Base-by-base conservation (phyloP, 1,140 invertebrate species). In the Procambarus virginalis region DNA sequence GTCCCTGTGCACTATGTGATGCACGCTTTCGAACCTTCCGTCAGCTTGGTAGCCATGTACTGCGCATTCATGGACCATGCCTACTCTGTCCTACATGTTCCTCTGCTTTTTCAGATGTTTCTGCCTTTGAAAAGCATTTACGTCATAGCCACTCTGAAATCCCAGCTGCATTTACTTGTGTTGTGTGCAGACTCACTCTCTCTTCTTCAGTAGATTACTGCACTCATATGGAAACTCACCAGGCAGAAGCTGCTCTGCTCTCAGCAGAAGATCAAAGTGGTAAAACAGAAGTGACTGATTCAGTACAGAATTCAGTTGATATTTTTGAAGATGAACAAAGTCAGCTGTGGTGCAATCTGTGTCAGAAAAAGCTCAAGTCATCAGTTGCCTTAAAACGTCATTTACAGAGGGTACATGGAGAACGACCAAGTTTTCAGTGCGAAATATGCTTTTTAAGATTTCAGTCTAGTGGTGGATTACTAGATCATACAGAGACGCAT, bases 401-500 rank as follows among this genome's bases (percentile, higher is more conserved):
- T 34, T 10, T 85, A 48, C 82, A 85, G 49, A 20, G 55, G 46
- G 55, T 51, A 49, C 89, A 90, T 60, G 77, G 84, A 55, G 45
- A 81, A 68, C 76, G 68, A 48, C 84, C 70, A 22, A 55, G 12
- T 70, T 90, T 90, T 78, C 76, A 64, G 34, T 90, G 89, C 82
- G 51, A 90, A 73, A 55, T 90, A n/a, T 90, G 89, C 49, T 84
- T 73, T 60, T 77, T 86, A 55, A 51, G 58, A 48, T 90, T 85
- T 48, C 77, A 85, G 60, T 85, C 83, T 12, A 85, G 75, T 85
- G 78, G 76, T 60, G 77, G 75, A 17, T 73, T 90, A 58, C 77
- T 90, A 6, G 89, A 90, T 64, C 89, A 90, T 75, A 85, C 70
- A 60, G 89, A 90, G 64, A 90, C 89, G 14, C 89, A 90, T 51